A percentile compares a stretch with the other conserved stretches of the same genome.
Conservation (phyloP, 2,888 invertebrate genomes). For the Euphydryas editha region DNA sequence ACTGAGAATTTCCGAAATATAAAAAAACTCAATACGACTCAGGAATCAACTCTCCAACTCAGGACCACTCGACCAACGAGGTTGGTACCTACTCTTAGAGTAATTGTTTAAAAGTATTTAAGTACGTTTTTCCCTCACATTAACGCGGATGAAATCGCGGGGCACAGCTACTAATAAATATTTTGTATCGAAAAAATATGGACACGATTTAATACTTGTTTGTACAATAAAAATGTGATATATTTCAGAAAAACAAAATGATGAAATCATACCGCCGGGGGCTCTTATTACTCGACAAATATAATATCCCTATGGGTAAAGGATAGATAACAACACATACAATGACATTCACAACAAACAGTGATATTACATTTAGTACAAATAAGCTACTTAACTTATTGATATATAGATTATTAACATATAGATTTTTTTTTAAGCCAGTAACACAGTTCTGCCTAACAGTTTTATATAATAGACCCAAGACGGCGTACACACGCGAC, state of each 20-base stretch:
- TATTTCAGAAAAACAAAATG: neutral
- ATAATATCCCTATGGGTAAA: constrained; percentile 31
- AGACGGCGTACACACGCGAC: too few relatives aligned
- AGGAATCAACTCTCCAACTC: too few relatives aligned
- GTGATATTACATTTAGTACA: neutral
- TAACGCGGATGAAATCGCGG: too few relatives aligned
- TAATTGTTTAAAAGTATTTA: too few relatives aligned
- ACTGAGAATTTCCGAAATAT: too few relatives aligned
- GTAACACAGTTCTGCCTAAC: too few relatives aligned
- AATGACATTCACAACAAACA: constrained; percentile 16
- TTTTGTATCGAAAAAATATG: neutral
- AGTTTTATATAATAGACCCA: too few relatives aligned
- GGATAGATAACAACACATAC: constrained; percentile 12
- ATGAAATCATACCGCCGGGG: constrained; percentile 13
- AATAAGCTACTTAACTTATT: neutral
- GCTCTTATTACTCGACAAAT: constrained; percentile 32
- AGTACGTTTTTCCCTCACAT: too few relatives aligned
- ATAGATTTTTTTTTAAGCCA: neutral
- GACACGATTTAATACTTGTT: neutral
- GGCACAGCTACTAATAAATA: too few relatives aligned
- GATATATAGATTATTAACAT: neutral
- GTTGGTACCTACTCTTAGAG: too few relatives aligned
- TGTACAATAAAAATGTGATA: neutral
- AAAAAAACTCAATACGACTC: too few relatives aligned
- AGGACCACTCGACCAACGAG: too few relatives aligned